A percentile compares a stretch with the other conserved stretches of the same genome.
Evolutionary conservation across 2,888 invertebrate species (phyloP).

Genomic region (Coleophora deauratella): DNA sequence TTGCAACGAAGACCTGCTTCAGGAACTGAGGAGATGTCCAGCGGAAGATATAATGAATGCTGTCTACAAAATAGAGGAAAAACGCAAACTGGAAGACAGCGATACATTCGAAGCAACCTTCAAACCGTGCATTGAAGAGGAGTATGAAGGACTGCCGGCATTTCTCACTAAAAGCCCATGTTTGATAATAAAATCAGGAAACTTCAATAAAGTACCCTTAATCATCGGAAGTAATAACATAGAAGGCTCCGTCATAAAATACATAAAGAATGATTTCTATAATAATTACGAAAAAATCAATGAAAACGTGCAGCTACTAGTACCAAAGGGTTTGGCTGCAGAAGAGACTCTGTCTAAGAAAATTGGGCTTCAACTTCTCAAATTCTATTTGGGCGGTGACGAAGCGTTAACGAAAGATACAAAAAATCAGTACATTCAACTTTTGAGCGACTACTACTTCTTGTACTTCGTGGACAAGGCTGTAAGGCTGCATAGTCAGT

Average conservation of each 20-base stretch:
- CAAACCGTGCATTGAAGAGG: conserved; percentile 58
- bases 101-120: conserved; percentile 43
- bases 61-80: conserved; percentile 14
- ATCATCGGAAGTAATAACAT: conserved; percentile 59
- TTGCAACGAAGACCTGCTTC: conserved; percentile 43
- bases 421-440: conserved; percentile 48
- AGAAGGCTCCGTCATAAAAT: conserved; percentile 44
- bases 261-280: conserved; percentile 35
- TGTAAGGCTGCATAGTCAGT: conserved; percentile 44
- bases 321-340: conserved; percentile 42
- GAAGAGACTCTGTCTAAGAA: conserved; percentile 33
- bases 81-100: conserved; percentile 16
- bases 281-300: conserved; percentile 48
- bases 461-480: conserved; percentile 55
- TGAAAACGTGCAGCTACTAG: conserved; percentile 39
- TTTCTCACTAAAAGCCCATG: conserved; percentile 55
- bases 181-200: conserved; percentile 50
- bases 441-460: conserved; percentile 57
- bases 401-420: conserved; percentile 41
- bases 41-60: conserved; percentile 39
- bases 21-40: conserved; percentile 37
- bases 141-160: conserved; percentile 55
- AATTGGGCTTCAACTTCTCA: conserved; percentile 46
- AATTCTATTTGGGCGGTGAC: conserved; percentile 51
- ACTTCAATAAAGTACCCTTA: conserved; percentile 57